These are phyloP conservation scores for Mellilla xanthometata DNA, from an alignment of 2,888 invertebrate genomes.

Conservation along the genomic window DNA sequence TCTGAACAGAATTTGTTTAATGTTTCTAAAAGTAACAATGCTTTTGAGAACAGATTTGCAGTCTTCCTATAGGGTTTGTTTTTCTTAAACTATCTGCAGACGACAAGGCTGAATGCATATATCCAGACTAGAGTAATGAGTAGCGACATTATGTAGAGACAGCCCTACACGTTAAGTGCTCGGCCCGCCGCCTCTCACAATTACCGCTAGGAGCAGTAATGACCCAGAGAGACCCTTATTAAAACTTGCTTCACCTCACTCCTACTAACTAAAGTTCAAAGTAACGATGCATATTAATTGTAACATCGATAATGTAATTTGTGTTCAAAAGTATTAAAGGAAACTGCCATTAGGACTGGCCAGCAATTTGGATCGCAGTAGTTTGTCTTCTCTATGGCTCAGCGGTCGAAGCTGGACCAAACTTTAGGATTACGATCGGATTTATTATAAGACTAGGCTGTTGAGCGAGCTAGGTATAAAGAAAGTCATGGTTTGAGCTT, in stretches of 20 bases:
- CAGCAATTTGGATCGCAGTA: conserved; percentile 21
- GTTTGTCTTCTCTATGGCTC: conserved; percentile 11
- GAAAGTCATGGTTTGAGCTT: too few relatives aligned
- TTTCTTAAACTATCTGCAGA: too few relatives aligned
- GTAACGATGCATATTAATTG: conserved; percentile 72
- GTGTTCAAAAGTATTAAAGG: conserved; percentile 37
- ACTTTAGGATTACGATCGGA: conserved; percentile 8
- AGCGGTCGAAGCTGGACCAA: conserved; percentile 2
- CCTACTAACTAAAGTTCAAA: conserved; percentile 63
- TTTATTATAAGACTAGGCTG: too few relatives aligned
- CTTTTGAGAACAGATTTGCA: too few relatives aligned
- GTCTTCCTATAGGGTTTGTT: too few relatives aligned
- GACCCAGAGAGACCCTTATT: conserved; percentile 74
- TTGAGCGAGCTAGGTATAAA: too few relatives aligned
- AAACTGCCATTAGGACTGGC: conserved; percentile 32
- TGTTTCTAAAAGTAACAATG: too few relatives aligned
- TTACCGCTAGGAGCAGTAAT: conserved; percentile 70
- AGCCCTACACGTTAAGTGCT: conserved; percentile 41
- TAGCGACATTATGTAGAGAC: not conserved
- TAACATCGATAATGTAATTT: conserved; percentile 61
- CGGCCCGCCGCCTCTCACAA: conserved; percentile 59
- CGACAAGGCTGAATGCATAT: too few relatives aligned
- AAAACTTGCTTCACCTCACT: conserved; percentile 68
- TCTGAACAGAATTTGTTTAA: too few relatives aligned
- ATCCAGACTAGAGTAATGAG: not conserved